Base-by-base conservation (phyloP, 2,888 invertebrate genomes). In the Diadegma fenestrale region DNA sequence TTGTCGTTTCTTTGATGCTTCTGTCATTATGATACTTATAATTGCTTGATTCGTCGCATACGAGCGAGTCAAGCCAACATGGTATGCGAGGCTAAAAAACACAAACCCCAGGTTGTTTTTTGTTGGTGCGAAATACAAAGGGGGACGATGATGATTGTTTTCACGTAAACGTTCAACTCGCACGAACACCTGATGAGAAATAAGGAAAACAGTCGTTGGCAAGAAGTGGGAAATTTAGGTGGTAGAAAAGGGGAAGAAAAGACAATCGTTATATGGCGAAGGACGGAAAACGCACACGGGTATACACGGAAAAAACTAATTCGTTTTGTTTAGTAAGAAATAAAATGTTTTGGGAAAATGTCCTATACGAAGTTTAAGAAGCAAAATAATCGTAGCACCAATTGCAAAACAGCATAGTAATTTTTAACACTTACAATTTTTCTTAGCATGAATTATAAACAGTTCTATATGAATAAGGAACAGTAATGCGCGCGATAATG, bases 191-290 rank as follows among this genome's bases (percentile, higher is more conserved):
- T 19, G 48, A 45, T 19, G 48, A 45, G 51, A 66, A 45, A 37
- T 37, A 37, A 51, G 54, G 54, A 73, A 66, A 73, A 80, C 14
- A 61, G 33, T 69, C 4, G 37, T 1, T 26, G n/a, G 14, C 26
- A 75, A 80, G 84, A 84, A 76, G 75, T 75, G 48, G 68, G 61
- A 63, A 79, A 79, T 79, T 80, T 84, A 43, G 68, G 68, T 14
- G 43, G 12, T 17, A 1, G 43, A 14, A 68, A 68, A 76, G 69
- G 80, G 75, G 63, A 79, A 73, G 63, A 51, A 37, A 72, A 72
- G 37, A 33, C 33, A 72, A 72, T 72, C 37, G 12, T 48, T 48
- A n/a, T n/a, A n/a, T n/a, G 2, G 0, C 26, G 14, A 10, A 58
- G 58, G 12, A 58, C 22, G 26, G 37, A 37, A 14, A 14, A 26